Evolutionary conservation across 2,797 vertebrate species (phyloP).

Genomic region (Acrossocheilus fasciatus): DNA sequence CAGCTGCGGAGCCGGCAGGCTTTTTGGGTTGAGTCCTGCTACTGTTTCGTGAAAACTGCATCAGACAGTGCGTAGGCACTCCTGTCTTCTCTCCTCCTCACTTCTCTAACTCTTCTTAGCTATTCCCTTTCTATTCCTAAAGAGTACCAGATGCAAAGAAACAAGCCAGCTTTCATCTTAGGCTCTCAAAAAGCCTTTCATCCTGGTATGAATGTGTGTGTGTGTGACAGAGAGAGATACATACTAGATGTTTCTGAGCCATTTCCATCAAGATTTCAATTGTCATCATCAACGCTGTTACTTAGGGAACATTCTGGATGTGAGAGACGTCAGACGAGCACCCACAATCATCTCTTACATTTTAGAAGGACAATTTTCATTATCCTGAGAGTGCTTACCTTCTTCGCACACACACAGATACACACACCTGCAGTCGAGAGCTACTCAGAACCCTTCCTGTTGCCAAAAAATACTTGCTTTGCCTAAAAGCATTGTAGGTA

Average conservation of each 20-base stretch:
- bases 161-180: slow-evolving; percentile 51
- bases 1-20: slow-evolving; percentile 36
- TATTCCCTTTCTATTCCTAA: slow-evolving; percentile 49
- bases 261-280: slow-evolving; percentile 41
- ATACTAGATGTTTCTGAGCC: slow-evolving; percentile 19
- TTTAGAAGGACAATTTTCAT: slow-evolving; percentile 37
- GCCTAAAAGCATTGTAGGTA: slow-evolving; percentile 42
- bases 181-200: slow-evolving; percentile 44
- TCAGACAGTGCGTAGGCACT: slow-evolving; percentile 23
- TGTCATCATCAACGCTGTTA: slow-evolving; percentile 23
- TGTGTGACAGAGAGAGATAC: background rate
- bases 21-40: slow-evolving; percentile 34
- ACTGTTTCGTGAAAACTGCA: slow-evolving; percentile 22
- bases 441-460: slow-evolving; percentile 1
- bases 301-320: background rate
- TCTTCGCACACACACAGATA: background rate
- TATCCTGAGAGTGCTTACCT: slow-evolving; percentile 13
- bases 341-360: slow-evolving; percentile 42
- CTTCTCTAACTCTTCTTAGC: slow-evolving; percentile 28
- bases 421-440: slow-evolving; percentile 13
- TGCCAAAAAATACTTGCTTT: slow-evolving; percentile 39
- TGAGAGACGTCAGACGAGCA: background rate
- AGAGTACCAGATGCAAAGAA: slow-evolving; percentile 47
- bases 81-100: slow-evolving; percentile 19
- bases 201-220: background rate